Evolutionary conservation across 2,888 invertebrate species (phyloP).

Genomic region (Xylocampa areola): DNA sequence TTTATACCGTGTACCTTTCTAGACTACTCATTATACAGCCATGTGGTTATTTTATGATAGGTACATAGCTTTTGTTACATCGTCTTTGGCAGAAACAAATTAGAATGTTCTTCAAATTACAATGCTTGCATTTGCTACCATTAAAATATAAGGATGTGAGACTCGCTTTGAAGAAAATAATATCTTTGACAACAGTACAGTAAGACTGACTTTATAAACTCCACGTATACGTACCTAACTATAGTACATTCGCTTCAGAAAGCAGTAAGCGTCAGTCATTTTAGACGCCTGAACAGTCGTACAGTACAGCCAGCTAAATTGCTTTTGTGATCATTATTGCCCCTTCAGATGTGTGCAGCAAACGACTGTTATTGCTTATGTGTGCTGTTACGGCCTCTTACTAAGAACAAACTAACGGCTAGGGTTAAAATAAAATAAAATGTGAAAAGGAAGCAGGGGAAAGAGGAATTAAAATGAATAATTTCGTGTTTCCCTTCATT

Average conservation of each 20-base stretch:
- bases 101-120: not conserved
- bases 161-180: not conserved
- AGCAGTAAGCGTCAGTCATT: slow-evolving; percentile 29
- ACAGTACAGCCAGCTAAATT: slow-evolving; percentile 23
- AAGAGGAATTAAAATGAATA: slow-evolving; percentile 34
- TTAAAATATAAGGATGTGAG: not conserved
- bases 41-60: too few species aligned
- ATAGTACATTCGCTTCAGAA: slow-evolving; percentile 18
- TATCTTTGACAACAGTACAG: not conserved
- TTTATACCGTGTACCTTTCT: too few species aligned
- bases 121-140: too few species aligned
- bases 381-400: not conserved
- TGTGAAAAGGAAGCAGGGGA: not conserved
- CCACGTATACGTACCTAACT: not conserved
- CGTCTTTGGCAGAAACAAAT: too few species aligned
- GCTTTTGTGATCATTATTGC: slow-evolving; percentile 43
- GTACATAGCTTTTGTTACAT: too few species aligned
- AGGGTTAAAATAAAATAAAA: slow-evolving; percentile 4
- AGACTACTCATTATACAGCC: too few species aligned
- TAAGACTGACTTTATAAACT: not conserved
- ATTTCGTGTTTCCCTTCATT: slow-evolving; percentile 28
- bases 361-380: slow-evolving; percentile 4
- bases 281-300: slow-evolving; percentile 22
- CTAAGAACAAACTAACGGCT: not conserved
- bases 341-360: slow-evolving; percentile 9